Percentiles rank a stretch among this genome's conserved stretches.
Conservation (phyloP, 2,113 vertebrate genomes). For the Saccopteryx leptura region DNA sequence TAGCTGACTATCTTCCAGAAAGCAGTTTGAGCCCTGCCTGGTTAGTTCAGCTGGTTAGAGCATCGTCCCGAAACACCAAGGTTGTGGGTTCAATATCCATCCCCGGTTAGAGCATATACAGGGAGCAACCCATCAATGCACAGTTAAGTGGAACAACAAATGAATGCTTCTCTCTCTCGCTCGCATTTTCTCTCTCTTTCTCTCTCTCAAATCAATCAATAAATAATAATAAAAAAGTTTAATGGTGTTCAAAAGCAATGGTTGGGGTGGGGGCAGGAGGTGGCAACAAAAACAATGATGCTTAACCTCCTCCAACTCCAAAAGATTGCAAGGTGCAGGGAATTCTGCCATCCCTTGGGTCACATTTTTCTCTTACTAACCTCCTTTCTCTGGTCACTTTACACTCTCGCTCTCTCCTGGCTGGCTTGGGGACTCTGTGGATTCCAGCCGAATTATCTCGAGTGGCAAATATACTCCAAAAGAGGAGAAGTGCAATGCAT, state of each 20-base stretch:
- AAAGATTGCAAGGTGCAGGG: neutral
- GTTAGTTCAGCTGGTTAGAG: no score
- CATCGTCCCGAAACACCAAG: no score
- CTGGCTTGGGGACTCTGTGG: neutral
- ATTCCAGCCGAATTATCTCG: neutral
- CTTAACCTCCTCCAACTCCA: neutral
- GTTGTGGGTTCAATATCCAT: no score
- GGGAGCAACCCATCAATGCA: no score
- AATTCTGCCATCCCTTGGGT: neutral
- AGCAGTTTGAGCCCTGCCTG: neutral
- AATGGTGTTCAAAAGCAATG: neutral
- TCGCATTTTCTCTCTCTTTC: no score
- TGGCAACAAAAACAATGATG: neutral
- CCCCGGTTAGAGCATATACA: no score
- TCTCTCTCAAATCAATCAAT: no score
- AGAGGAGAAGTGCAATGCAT: conserved; percentile 40
- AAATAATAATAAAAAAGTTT: neutral
- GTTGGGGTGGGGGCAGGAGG: no score
- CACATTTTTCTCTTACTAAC: neutral
- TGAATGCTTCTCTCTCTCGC: no score
- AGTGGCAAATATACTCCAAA: conserved; percentile 65
- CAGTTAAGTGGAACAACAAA: no score
- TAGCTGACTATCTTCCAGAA: neutral
- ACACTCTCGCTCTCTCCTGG: neutral
- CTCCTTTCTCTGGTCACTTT: neutral